Evolutionary conservation across 2,113 vertebrate species (phyloP).

Genomic region (Centropus bengalensis): DNA sequence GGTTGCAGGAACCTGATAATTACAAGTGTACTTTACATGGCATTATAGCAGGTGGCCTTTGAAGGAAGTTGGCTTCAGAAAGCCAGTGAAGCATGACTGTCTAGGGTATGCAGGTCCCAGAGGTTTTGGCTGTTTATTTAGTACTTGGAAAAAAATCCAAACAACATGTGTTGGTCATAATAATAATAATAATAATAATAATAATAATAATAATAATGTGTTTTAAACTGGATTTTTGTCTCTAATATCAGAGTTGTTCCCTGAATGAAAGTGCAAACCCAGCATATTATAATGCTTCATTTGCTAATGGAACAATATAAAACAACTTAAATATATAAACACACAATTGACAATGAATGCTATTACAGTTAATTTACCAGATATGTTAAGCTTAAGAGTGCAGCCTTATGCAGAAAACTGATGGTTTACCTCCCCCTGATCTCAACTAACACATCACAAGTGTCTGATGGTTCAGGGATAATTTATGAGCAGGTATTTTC

Average conservation of each 20-base stretch:
- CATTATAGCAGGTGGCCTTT: background rate
- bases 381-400: background rate
- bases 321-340: background rate
- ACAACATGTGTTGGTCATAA: background rate
- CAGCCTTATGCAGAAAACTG: background rate
- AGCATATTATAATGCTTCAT: constrained; percentile 41
- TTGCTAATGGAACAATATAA: constrained; percentile 17
- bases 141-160: constrained; percentile 9
- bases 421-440: background rate
- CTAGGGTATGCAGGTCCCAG: background rate
- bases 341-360: background rate
- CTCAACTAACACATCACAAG: background rate
- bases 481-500: background rate
- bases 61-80: background rate
- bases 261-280: background rate
- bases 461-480: background rate
- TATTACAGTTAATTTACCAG: constrained; percentile 29
- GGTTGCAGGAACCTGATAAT: constrained; percentile 12
- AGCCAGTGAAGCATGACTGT: constrained; percentile 1
- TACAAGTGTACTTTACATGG: background rate
- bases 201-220: constrained; percentile 8
- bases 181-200: background rate
- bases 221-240: constrained; percentile 50
- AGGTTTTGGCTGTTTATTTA: constrained; percentile 55
- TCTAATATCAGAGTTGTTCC: background rate